Percentiles rank a stretch among this genome's conserved stretches.
These are phyloP conservation scores for Pharmacophagus antenor DNA, from an alignment of 2,888 invertebrate species.

Conservation along the genomic window DNA sequence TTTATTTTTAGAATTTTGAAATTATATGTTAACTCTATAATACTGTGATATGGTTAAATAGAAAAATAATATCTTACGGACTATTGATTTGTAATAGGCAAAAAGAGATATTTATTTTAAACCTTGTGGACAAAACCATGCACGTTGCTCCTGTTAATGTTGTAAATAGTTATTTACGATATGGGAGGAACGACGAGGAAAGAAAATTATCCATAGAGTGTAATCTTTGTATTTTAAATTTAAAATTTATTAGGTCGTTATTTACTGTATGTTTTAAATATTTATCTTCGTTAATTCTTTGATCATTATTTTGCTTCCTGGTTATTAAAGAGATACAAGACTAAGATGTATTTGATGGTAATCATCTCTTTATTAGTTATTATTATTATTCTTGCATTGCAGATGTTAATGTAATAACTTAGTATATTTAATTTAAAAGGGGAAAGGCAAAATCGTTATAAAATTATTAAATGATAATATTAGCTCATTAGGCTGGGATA, in stretches of 20 bases:
- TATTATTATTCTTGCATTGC: conserved; percentile 11
- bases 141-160: conserved; percentile 36
- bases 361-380: conserved; percentile 37
- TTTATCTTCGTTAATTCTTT: conserved; percentile 1
- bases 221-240: conserved; percentile 45
- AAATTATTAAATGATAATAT: conserved; percentile 37
- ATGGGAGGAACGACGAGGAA: conserved; percentile 42
- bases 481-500: conserved; percentile 55
- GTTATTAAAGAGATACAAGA: conserved; percentile 60
- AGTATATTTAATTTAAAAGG: conserved; percentile 36
- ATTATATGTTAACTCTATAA: conserved; percentile 53
- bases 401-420: conserved; percentile 11
- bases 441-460: conserved; percentile 45
- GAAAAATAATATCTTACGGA: conserved; percentile 37
- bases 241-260: conserved; percentile 42
- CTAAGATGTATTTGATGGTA: conserved; percentile 55
- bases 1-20: conserved; percentile 39
- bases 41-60: conserved; percentile 69
- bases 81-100: conserved; percentile 29
- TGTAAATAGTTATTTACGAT: conserved; percentile 63
- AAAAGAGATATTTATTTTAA: conserved; percentile 26
- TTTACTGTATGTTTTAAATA: conserved; percentile 31
- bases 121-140: not conserved
- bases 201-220: conserved; percentile 60
- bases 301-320: conserved; percentile 6